Evolutionary conservation across 1,140 invertebrate genomes (phyloP).

Genomic region (Scaptomyza pallida): DNA sequence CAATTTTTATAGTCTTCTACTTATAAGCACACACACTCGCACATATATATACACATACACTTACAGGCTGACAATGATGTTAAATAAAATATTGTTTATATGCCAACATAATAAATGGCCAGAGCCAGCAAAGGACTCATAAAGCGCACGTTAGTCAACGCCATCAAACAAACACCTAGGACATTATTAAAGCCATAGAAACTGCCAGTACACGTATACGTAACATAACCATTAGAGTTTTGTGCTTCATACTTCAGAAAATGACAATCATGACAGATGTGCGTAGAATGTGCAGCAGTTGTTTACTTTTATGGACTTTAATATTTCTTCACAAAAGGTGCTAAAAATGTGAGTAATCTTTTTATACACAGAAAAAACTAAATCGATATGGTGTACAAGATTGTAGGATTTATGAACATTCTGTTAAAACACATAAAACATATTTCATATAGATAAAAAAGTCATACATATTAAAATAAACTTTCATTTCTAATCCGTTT

Average conservation of each 20-base stretch:
- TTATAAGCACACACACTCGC: slow-evolving; percentile 19
- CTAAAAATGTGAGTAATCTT: not conserved
- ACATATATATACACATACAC: slow-evolving; percentile 4
- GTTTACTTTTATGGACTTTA: slow-evolving; percentile 1
- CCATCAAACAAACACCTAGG: slow-evolving; percentile 51
- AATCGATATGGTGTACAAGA: not conserved
- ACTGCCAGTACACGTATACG: not conserved
- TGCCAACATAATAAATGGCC: slow-evolving; percentile 80
- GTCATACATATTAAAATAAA: not conserved
- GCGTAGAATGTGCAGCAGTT: slow-evolving; percentile 26
- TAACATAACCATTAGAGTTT: slow-evolving; percentile 33
- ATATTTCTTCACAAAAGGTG: not conserved
- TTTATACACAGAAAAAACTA: not conserved
- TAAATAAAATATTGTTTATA: slow-evolving; percentile 83
- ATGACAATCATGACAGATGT: slow-evolving; percentile 77
- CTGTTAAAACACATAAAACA: not conserved
- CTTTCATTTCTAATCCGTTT: not conserved
- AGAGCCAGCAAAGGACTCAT: slow-evolving; percentile 70
- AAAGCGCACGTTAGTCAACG: slow-evolving; percentile 60
- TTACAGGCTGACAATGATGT: slow-evolving; percentile 65
- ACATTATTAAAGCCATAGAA: slow-evolving; percentile 34
- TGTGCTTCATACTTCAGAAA: slow-evolving; percentile 38
- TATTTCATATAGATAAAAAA: not conserved
- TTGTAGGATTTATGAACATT: not conserved
- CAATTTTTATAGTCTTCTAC: slow-evolving; percentile 75